These are phyloP conservation scores for Hoplostethus mediterraneus DNA, from an alignment of 2,797 vertebrate species.

Conservation along the genomic window DNA sequence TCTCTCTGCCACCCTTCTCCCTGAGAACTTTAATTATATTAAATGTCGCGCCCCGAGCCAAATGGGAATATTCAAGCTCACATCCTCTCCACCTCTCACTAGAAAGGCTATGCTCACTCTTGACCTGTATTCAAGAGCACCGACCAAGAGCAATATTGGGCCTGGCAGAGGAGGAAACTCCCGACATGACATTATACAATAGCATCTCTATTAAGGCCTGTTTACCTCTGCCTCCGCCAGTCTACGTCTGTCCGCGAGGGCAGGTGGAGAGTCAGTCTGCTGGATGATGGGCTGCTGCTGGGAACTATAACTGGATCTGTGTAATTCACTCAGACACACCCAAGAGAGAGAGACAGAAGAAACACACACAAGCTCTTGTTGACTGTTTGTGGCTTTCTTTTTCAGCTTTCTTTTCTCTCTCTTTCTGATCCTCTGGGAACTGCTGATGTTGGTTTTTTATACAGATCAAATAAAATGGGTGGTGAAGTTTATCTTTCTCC, in stretches of 20 bases:
- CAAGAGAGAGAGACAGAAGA: constrained; percentile 5
- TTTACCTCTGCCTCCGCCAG: constrained; percentile 51
- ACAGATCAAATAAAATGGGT: constrained; percentile 1
- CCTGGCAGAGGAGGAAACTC: constrained; percentile 68
- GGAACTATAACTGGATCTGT: constrained; percentile 21
- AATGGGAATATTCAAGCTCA: constrained; percentile 73
- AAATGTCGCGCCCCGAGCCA: constrained; percentile 56
- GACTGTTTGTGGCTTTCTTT: background rate
- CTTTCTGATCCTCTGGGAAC: background rate
- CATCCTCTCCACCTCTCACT: constrained; percentile 51
- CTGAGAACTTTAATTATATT: constrained; percentile 76
- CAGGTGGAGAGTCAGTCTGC: constrained; percentile 44
- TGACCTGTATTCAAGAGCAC: constrained; percentile 54
- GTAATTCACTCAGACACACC: constrained; percentile 35
- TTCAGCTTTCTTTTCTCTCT: background rate
- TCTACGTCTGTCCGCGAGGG: constrained; percentile 41
- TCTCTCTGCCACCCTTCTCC: constrained; percentile 13
- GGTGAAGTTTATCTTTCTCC: constrained; percentile 13
- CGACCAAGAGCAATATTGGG: constrained; percentile 81
- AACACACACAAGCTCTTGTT: constrained; percentile 25
- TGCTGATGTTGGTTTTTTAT: background rate
- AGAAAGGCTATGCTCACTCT: constrained; percentile 58
- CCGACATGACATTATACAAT: constrained; percentile 67
- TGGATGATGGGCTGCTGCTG: constrained; percentile 8
- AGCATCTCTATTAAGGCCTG: constrained; percentile 60